Evolutionary conservation across 2,888 invertebrate genomes (phyloP), one percentile per base, ranked within the genome.

Genomic region (Sarcophaga rosellei): DNA sequence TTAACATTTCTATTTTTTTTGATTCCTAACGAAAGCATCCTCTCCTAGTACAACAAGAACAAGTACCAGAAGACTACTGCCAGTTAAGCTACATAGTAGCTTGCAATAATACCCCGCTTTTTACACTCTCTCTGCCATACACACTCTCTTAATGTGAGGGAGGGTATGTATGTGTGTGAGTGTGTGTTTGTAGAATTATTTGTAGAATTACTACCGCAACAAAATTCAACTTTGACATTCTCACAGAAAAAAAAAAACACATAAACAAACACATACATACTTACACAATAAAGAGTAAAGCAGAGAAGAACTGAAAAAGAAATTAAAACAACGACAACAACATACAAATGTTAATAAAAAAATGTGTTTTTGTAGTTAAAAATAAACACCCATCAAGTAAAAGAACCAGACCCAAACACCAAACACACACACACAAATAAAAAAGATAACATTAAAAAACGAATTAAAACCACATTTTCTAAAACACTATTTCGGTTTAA

Each of bases 151-250:
- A 35, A 35, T 35, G 35, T 35, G 35, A 35, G 17, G 53, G 53
- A 15, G 17, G 5, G 17, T 17, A 53, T 15, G 3, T 53, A 4
- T 53, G 35, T 35, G 35, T 35, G 35, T 35, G 8, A 2, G 35
- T 35, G 35, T 44, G 23, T 76, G 45, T 63, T 15, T 63, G 20
- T 57, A 17, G 44, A 75, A 59, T 79, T 79, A 59, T 79, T 79
- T 69, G 21, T 20, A 61, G 57, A 75, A 23, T 84, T 84, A 75
- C 78, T 74, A 53, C 78, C 63, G 57, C 75, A 79, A 75, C 63
- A 25, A 47, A 84, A 59, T 70, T 84, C 63, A 84, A 84, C 84
- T 84, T 75, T 84, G 84, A 75, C 84, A 84, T 84, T 84, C 74
- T 79, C n/a, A n/a, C 45, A 59, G 17, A 53, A 15, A 59, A 57